These are phyloP conservation scores for Oreochromis tanganicae DNA, from an alignment of 2,113 vertebrate species.

Conservation along the genomic window DNA sequence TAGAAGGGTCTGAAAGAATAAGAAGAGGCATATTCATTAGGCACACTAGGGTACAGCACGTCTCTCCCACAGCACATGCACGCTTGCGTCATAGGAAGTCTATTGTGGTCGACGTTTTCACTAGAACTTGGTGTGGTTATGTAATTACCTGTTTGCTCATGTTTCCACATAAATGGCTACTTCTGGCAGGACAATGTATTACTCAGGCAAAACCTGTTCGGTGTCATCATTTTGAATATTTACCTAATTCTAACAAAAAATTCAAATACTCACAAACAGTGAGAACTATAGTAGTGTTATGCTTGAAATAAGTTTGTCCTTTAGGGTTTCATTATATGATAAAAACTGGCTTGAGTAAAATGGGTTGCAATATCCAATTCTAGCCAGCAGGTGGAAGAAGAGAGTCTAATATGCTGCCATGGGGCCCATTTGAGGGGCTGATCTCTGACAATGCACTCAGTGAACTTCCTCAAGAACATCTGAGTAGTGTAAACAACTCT, in stretches of 20 bases:
- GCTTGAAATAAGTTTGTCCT: neutral
- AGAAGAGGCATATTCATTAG: neutral
- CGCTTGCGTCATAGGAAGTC: conserved; percentile 38
- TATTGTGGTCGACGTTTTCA: conserved; percentile 24
- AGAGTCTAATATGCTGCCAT: neutral
- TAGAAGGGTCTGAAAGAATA: conserved; percentile 60
- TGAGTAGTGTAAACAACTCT: conserved; percentile 48
- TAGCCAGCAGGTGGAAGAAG: conserved; percentile 52
- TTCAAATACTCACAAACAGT: neutral
- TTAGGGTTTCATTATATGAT: neutral
- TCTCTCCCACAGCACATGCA: neutral
- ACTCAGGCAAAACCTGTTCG: neutral
- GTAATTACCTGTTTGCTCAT: neutral
- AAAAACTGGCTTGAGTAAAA: neutral
- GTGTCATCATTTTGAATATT: neutral
- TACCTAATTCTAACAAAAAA: neutral
- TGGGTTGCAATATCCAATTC: neutral
- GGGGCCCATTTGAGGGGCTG: conserved; percentile 47
- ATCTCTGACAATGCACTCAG: conserved; percentile 26
- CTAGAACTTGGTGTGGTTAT: conserved; percentile 3
- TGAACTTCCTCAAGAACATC: conserved; percentile 58
- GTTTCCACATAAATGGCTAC: neutral
- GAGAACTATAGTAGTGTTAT: neutral
- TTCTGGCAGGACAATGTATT: neutral
- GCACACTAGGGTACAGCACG: neutral